Percentiles rank a stretch among this genome's conserved stretches.
Evolutionary conservation across 2,797 vertebrate species (phyloP).

Genomic region (Pelobates cultripes): DNA sequence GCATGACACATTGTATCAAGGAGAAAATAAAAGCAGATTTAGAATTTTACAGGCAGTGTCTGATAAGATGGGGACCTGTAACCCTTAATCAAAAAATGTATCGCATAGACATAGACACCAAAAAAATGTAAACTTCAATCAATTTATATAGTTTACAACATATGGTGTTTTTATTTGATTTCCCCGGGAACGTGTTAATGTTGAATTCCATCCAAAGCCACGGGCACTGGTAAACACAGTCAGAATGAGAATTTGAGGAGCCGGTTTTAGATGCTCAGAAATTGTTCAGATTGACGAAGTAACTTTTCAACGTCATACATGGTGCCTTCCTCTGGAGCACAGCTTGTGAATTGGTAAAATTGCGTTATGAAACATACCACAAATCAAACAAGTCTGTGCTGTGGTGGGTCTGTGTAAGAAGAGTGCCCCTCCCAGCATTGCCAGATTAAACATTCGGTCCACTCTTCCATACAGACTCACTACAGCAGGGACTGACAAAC

Average conservation of each 20-base stretch:
- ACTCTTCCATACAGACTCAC: constrained; percentile 1
- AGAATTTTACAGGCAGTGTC: too few relatives aligned
- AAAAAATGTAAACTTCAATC: too few relatives aligned
- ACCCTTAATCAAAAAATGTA: too few relatives aligned
- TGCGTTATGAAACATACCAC: neutral
- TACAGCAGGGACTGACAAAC: neutral
- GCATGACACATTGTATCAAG: neutral
- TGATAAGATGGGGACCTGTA: too few relatives aligned
- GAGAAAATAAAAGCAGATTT: neutral
- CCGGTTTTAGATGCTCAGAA: neutral
- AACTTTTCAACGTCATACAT: neutral
- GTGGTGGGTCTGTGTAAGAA: neutral
- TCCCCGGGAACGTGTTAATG: too few relatives aligned
- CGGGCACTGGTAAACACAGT: too few relatives aligned
- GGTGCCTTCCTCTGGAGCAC: neutral
- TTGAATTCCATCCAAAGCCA: too few relatives aligned
- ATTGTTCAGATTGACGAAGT: neutral
- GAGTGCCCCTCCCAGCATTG: neutral
- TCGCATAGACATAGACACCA: too few relatives aligned
- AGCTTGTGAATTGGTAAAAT: neutral
- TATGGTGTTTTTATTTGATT: too few relatives aligned
- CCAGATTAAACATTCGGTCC: neutral
- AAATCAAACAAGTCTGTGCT: neutral
- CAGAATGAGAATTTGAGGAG: too few relatives aligned
- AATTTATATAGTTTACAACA: too few relatives aligned